Base-by-base conservation (phyloP, 2,797 vertebrate species). In the Melanotaenia parkinsoni region DNA sequence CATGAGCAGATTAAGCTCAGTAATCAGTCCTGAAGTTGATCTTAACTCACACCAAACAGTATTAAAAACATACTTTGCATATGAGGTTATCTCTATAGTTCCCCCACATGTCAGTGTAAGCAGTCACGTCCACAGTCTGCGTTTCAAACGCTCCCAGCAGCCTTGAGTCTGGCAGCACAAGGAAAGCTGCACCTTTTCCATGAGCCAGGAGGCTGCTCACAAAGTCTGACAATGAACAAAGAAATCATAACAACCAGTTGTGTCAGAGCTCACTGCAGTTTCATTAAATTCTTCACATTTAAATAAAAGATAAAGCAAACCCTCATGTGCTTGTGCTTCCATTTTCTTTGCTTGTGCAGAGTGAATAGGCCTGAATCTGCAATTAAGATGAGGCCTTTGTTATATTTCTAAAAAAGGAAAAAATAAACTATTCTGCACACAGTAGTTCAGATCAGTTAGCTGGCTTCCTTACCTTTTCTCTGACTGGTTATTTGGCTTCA, bases 21-120 rank as follows among this genome's bases (percentile, higher is more conserved):
- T 11, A 5, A 22, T n/a, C 11, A 37, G 18, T 30, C 50, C 24
- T 20, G 0, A 32, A 63, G 33, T 4, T 56, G 33, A 38, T 37
- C 22, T 28, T 38, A 0, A 1, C 7, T 26, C 12, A 67, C 24
- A 58, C 57, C 30, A 3, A 13, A 26, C 7, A 7, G 5, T 7
- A 32, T 33, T 47, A 28, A 56, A 22, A 20, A 56, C 92, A 26
- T 93, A 98, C 98, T 94, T 83, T 90, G 81, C 96, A 99, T 74
- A 96, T n/a, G 57, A 99, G 97, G 6, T 74, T 72, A 81, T 99
- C 98, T 51, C 60, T 85, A 90, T 99, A 99, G 62, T 96, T 93
- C 37, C 98, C 98, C 98, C 98, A 99, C 97, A 99, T 97, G 86
- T 96, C 94, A 13, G 92, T 95, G 74, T 95, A 96, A 75, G 94